Evolutionary conservation across 2,888 invertebrate species (phyloP).

Genomic region (Acleris laterana): DNA sequence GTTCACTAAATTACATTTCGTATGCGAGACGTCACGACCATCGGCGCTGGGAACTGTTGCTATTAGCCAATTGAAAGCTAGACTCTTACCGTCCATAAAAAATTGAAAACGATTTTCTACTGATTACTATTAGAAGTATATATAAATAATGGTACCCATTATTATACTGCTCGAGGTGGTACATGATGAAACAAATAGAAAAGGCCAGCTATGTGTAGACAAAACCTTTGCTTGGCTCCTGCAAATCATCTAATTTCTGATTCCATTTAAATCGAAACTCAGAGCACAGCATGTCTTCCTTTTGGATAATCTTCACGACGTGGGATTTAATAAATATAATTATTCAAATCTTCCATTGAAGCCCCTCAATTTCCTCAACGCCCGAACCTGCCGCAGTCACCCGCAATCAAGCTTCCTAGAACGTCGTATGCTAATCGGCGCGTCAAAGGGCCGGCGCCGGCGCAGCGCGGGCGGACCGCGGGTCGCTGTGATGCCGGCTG

Average conservation of each 20-base stretch:
- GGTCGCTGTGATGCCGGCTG: constrained; percentile 34
- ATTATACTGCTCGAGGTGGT: too few species aligned
- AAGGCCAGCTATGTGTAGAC: too few species aligned
- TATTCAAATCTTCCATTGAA: neutral
- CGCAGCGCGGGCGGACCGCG: constrained; percentile 29
- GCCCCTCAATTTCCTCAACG: neutral
- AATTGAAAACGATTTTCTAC: neutral
- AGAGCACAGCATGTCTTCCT: neutral
- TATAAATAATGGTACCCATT: too few species aligned
- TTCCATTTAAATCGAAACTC: too few species aligned
- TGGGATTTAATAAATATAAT: neutral
- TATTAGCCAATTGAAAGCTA: neutral
- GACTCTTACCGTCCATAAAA: neutral
- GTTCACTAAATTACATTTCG: constrained; percentile 34
- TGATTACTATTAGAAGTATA: too few species aligned
- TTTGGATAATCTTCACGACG: neutral
- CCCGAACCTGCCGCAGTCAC: neutral
- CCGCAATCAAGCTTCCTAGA: neutral
- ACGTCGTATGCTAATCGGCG: constrained; percentile 31
- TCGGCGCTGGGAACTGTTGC: neutral
- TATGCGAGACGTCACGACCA: constrained; percentile 28
- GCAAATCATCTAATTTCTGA: neutral
- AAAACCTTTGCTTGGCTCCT: neutral
- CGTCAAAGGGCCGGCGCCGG: constrained; percentile 27
- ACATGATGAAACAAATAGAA: too few species aligned